Conservation (phyloP, 2,888 invertebrate species). For the Heliconius aoede region DNA sequence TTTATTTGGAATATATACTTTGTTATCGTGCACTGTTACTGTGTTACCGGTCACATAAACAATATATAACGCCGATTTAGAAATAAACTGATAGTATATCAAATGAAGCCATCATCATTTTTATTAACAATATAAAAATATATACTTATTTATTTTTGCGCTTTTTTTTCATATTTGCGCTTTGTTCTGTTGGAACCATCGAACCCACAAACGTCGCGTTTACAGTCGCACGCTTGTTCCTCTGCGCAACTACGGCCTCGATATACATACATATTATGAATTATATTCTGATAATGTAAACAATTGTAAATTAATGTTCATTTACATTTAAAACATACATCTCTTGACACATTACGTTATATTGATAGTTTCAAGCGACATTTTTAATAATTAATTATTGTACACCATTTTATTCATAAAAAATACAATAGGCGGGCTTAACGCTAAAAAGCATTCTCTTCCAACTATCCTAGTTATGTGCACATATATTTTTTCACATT, state of each 20-base stretch:
- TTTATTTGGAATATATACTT: conserved; percentile 51
- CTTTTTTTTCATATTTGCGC: neutral
- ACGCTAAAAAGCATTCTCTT: no score
- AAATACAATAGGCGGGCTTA: no score
- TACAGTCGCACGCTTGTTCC: no score
- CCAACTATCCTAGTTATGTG: no score
- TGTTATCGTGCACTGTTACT: conserved; percentile 41
- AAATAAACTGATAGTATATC: conserved; percentile 39
- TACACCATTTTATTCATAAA: no score
- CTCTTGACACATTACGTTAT: neutral
- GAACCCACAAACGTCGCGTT: no score
- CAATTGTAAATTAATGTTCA: conserved; percentile 2
- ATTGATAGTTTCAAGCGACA: no score
- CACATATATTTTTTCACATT: no score
- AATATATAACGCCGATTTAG: conserved; percentile 40
- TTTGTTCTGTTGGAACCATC: no score
- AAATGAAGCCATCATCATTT: neutral
- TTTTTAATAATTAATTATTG: no score
- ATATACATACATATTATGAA: neutral
- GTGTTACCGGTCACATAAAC: conserved; percentile 32
- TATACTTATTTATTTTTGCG: no score
- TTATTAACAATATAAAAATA: neutral
- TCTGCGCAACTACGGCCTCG: no score
- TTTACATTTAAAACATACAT: conserved; percentile 7
- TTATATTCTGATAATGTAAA: conserved; percentile 6